A percentile compares a stretch with the other conserved stretches of the same genome.
Conservation (phyloP, 2,797 vertebrate genomes). For the Moxostoma hubbsi region DNA sequence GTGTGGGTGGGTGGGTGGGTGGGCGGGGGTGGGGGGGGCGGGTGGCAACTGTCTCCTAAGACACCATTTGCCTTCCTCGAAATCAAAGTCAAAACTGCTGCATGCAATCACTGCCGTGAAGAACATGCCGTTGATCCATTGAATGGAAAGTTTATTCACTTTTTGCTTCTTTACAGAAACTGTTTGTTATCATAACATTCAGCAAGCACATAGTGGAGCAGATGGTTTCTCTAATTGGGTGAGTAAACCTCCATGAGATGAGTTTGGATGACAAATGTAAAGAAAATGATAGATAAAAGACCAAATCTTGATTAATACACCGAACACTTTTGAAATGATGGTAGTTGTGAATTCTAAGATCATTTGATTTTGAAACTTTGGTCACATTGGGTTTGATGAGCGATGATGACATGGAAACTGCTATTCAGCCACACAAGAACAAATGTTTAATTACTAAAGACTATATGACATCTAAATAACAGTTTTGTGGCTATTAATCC, state of each 20-base stretch:
- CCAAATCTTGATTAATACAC: not conserved
- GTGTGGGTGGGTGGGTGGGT: too few relatives aligned
- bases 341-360: too few relatives aligned
- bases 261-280: not conserved
- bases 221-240: constrained; percentile 98
- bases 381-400: not conserved
- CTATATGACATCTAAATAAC: too few relatives aligned
- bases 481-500: too few relatives aligned
- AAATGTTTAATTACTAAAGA: not conserved
- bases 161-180: constrained; percentile 85
- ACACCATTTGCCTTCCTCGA: constrained; percentile 40
- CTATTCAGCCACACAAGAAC: not conserved
- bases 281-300: not conserved
- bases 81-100: not conserved
- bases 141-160: constrained; percentile 30
- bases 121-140: constrained; percentile 53
- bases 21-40: too few relatives aligned
- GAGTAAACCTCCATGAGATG: constrained; percentile 71
- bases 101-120: not conserved
- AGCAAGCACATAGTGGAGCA: constrained; percentile 99
- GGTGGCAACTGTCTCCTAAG: constrained; percentile 66
- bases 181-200: constrained; percentile 97
- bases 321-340: not conserved
- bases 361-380: too few relatives aligned
- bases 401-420: not conserved